Evolutionary conservation across 2,888 invertebrate genomes (phyloP).

Genomic region (Linyphia triangularis): DNA sequence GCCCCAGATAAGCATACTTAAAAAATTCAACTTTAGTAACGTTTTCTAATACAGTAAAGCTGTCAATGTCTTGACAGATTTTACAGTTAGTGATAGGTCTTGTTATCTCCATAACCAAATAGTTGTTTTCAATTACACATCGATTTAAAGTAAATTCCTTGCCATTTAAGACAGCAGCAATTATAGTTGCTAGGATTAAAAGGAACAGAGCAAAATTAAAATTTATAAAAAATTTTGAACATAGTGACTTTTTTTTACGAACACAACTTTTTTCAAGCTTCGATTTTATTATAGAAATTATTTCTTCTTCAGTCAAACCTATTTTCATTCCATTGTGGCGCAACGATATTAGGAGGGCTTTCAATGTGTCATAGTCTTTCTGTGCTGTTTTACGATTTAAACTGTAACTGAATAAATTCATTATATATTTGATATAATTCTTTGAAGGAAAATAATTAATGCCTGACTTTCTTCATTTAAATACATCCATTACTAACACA

Average conservation of each 20-base stretch:
- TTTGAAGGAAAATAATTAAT: too few species aligned
- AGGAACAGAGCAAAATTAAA: conserved; percentile 48
- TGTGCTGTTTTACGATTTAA: not conserved
- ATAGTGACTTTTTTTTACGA: conserved; percentile 1
- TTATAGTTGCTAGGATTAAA: conserved; percentile 38
- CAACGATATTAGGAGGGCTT: conserved; percentile 27
- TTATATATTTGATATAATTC: too few species aligned
- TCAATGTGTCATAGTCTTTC: conserved; percentile 20
- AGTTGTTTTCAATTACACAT: conserved; percentile 90
- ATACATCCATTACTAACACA: too few species aligned
- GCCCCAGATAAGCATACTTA: conserved; percentile 87
- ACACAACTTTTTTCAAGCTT: conserved; percentile 3
- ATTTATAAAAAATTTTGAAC: conserved; percentile 41
- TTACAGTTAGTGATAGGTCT: conserved; percentile 90
- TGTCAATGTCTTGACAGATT: conserved; percentile 86
- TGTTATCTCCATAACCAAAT: conserved; percentile 91
- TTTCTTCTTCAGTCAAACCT: conserved; percentile 57
- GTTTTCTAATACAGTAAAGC: conserved; percentile 84
- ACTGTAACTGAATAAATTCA: not conserved
- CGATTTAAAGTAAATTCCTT: conserved; percentile 80
- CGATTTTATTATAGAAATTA: not conserved
- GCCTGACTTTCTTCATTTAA: too few species aligned
- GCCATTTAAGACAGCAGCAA: conserved; percentile 48
- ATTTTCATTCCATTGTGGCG: conserved; percentile 20
- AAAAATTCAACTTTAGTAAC: conserved; percentile 84